phyloP scores from a whole-genome alignment of 2,113 vertebrate species.

The Otis tarda region DNA sequence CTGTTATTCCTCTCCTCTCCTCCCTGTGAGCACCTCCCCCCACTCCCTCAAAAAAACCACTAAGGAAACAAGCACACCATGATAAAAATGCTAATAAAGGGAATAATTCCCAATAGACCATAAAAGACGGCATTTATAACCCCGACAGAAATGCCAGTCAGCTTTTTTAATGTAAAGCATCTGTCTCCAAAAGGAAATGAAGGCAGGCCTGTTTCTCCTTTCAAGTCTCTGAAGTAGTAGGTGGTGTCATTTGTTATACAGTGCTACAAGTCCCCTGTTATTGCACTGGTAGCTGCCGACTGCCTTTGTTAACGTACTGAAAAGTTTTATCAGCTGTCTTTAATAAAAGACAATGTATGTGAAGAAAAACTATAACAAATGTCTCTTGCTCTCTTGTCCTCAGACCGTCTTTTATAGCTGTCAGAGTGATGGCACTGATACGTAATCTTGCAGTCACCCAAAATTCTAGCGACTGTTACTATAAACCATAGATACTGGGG shows the following conservation, averaged over 20 bases:
- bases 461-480: background rate
- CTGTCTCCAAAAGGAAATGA: conserved; percentile 70
- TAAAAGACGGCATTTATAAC: conserved; percentile 57
- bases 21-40: background rate
- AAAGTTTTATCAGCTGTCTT: conserved; percentile 71
- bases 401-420: background rate
- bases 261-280: conserved; percentile 49
- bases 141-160: conserved; percentile 53
- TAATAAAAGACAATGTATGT: conserved; percentile 53
- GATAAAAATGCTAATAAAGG: conserved; percentile 60
- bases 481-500: background rate
- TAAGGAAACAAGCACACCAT: conserved; percentile 22
- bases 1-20: background rate
- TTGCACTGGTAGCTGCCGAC: conserved; percentile 55
- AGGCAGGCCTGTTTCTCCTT: conserved; percentile 61
- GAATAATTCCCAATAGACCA: conserved; percentile 41
- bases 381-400: conserved; percentile 6
- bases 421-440: background rate
- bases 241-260: conserved; percentile 66
- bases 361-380: conserved; percentile 19
- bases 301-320: conserved; percentile 60
- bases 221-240: conserved; percentile 66
- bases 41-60: background rate
- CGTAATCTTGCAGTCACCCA: background rate
- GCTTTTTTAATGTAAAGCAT: conserved; percentile 72